Base-by-base conservation (phyloP, 2,888 invertebrate species). In the Drosophila subquinaria region DNA sequence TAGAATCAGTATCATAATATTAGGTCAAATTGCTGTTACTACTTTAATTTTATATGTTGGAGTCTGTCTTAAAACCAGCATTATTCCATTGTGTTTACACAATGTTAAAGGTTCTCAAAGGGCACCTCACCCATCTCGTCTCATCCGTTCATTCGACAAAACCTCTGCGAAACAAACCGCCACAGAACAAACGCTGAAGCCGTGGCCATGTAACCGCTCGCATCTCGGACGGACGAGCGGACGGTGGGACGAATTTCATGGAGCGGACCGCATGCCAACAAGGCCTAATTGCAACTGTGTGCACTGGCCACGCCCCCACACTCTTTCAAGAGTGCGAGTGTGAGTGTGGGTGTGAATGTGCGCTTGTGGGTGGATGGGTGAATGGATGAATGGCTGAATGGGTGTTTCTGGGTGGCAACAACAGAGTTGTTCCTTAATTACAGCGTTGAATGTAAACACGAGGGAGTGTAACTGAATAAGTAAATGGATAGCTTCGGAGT, bases 281-380 rank as follows among this genome's bases (percentile, higher is more conserved):
- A 75, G 63, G 78, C 73, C 88, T 81, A 84, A 89, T 89, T 84
- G 89, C 79, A 73, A 42, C 65, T 73, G 53, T 78, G 68, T 60
- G 76, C 66, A 57, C 27, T 17, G 67, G 45, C 56, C 70, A 75
- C 77, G 77, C 89, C 89, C 85, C 81, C 82, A 65, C 67, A 77
- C 67, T 66, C 67, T 72, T 69, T 63, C 70, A 76, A 76, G 64
- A 57, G 42, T 40, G 52, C 36, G 53, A 38, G 36, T 45, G 51
- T 60, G 48, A 43, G 61, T 62, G 64, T 38, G 50, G 30, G 20
- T 43, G 51, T 60, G 52, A 48, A 57, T 61, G 61, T 38, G 47
- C 38, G 40, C 15, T 36, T 45, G 51, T 63, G 61, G 61, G 61
- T 59, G 65, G 53, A 20, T 15, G 6, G 27, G 27, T 27, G 27